Evolutionary conservation across 2,797 vertebrate genomes (phyloP).

Genomic region (Lacerta bilineata): DNA sequence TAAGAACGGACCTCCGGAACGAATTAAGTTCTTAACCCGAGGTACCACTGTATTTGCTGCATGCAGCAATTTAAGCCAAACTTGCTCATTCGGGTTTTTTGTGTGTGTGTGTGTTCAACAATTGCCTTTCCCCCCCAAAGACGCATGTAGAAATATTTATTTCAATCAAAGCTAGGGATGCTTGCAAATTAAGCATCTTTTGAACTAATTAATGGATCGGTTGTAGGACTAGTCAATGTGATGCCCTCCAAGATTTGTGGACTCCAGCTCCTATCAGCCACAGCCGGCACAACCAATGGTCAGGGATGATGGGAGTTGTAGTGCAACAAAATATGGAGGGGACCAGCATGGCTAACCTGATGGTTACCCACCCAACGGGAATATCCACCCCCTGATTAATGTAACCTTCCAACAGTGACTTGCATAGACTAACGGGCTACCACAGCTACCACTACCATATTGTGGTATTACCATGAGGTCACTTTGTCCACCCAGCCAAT

Average conservation of each 20-base stretch:
- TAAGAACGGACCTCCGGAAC: too few relatives aligned
- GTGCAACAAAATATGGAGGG: too few relatives aligned
- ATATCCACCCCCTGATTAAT: neutral
- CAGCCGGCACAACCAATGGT: too few relatives aligned
- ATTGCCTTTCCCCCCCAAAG: neutral
- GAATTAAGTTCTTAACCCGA: too few relatives aligned
- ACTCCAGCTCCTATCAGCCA: too few relatives aligned
- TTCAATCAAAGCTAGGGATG: neutral
- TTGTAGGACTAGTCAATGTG: neutral
- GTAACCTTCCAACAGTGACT: neutral
- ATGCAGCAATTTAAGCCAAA: conserved; percentile 21
- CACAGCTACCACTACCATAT: neutral
- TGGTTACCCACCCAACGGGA: too few relatives aligned
- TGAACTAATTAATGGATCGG: neutral
- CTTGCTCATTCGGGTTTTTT: neutral
- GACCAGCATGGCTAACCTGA: too few relatives aligned
- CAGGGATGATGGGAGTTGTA: too few relatives aligned
- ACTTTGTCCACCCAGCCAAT: neutral
- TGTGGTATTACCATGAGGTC: too few relatives aligned
- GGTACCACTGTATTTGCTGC: neutral
- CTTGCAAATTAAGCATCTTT: neutral
- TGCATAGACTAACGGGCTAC: neutral
- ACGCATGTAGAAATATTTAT: neutral
- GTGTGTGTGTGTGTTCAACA: neutral
- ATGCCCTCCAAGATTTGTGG: too few relatives aligned